Conservation (phyloP, 2,888 invertebrate species). For the Augiades crinisus region DNA sequence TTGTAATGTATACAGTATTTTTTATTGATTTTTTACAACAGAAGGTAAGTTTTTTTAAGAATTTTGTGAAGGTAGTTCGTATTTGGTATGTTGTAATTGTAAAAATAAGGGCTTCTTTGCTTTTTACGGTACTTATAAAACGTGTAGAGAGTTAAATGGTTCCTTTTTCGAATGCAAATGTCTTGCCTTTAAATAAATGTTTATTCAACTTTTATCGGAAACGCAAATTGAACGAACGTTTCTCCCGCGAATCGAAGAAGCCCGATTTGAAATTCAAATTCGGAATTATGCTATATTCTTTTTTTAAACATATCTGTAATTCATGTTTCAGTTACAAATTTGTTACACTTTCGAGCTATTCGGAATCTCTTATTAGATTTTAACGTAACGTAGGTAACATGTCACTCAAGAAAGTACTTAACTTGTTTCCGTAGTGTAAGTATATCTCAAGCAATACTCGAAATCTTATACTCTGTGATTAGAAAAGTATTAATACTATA, state of each 20-base stretch:
- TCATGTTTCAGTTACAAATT: slow-evolving; percentile 7
- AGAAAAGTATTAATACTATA: slow-evolving; percentile 54
- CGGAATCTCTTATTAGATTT: slow-evolving; percentile 7
- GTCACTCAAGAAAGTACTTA: too few species aligned
- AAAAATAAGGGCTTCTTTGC: slow-evolving; percentile 20
- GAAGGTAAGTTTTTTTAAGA: slow-evolving; percentile 20
- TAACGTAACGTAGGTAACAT: slow-evolving; percentile 6
- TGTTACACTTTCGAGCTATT: slow-evolving; percentile 8
- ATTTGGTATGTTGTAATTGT: slow-evolving; percentile 6
- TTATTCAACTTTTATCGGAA: background rate
- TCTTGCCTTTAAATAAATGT: slow-evolving; percentile 2
- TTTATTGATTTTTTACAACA: slow-evolving; percentile 3
- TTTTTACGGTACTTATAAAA: background rate
- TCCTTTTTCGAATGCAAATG: background rate
- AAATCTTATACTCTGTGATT: slow-evolving; percentile 62
- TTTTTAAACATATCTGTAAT: slow-evolving; percentile 12
- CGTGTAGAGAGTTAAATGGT: too few species aligned
- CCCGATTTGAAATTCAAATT: slow-evolving; percentile 13
- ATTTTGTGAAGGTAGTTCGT: slow-evolving; percentile 16
- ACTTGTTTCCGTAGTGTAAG: slow-evolving; percentile 34
- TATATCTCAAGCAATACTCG: slow-evolving; percentile 65
- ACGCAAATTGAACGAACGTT: background rate
- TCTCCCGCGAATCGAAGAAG: slow-evolving; percentile 3
- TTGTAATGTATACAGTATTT: slow-evolving; percentile 19
- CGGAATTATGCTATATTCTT: slow-evolving; percentile 1